Conservation (phyloP, 2,797 vertebrate species). For the Bryconaethiops microstoma region DNA sequence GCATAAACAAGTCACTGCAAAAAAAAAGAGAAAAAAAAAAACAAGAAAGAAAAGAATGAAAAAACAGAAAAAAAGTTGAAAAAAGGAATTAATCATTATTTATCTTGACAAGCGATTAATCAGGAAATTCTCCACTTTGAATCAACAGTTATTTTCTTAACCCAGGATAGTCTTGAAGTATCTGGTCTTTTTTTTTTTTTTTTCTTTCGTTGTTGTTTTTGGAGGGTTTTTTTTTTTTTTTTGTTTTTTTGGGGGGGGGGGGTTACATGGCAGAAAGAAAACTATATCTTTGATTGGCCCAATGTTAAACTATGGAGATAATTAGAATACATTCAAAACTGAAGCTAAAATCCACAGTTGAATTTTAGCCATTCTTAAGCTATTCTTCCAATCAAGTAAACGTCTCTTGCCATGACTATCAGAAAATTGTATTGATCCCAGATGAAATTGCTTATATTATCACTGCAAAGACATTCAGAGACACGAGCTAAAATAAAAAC, state of each 20-base stretch:
- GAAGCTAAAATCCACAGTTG: no score
- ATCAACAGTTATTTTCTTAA: constrained; percentile 58
- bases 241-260: constrained; percentile 24
- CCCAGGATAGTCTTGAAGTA: constrained; percentile 51
- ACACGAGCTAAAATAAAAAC: no score
- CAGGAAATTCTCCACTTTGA: constrained; percentile 60
- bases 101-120: constrained; percentile 58
- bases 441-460: no score
- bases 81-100: constrained; percentile 51
- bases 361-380: no score
- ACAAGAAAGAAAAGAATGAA: constrained; percentile 37
- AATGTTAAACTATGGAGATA: no score
- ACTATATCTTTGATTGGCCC: no score
- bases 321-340: no score
- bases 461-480: no score
- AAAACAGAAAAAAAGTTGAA: constrained; percentile 57
- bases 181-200: constrained; percentile 38
- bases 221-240: not conserved
- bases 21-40: constrained; percentile 59
- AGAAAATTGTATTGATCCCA: no score
- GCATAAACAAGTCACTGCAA: constrained; percentile 81
- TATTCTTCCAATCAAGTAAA: no score
- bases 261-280: no score
- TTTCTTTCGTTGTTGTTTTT: not conserved
- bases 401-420: no score